phyloP scores from a whole-genome alignment of 2,888 invertebrate genomes.

The Limnephilus rhombicus region DNA sequence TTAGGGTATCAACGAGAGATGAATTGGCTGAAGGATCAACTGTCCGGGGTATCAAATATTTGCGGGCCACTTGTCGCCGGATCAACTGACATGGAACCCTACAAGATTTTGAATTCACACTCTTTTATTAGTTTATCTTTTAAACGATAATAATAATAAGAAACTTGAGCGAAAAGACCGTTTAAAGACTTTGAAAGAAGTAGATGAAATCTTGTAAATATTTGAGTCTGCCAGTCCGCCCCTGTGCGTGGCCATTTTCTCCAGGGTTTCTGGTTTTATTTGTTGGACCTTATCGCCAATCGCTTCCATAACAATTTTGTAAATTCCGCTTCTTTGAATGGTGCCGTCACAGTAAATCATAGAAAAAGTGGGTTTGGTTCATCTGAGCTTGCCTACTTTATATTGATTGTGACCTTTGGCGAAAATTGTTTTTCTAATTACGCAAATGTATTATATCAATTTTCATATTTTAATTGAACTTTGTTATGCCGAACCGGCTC shows the following conservation, averaged over 20 bases:
- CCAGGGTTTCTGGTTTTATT: not conserved
- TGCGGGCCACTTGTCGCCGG: too few relatives aligned
- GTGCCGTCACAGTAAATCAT: slow-evolving; percentile 31
- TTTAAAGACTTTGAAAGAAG: too few relatives aligned
- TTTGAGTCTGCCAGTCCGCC: not conserved
- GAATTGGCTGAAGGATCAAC: too few relatives aligned
- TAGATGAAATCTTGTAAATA: too few relatives aligned
- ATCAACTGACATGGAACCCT: too few relatives aligned
- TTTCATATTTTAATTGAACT: not conserved
- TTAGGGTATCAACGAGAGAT: too few relatives aligned
- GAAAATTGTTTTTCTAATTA: not conserved
- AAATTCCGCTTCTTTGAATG: slow-evolving; percentile 22
- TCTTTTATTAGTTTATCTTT: too few relatives aligned
- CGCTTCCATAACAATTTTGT: slow-evolving; percentile 2
- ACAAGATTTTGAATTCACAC: too few relatives aligned
- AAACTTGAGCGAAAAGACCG: too few relatives aligned
- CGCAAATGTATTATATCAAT: not conserved
- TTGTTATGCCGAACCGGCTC: too few relatives aligned
- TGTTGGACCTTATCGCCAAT: slow-evolving; percentile 15
- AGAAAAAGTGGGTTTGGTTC: not conserved
- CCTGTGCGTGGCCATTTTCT: not conserved
- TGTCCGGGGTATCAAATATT: too few relatives aligned
- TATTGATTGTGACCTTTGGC: not conserved
- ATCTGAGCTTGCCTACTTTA: not conserved
- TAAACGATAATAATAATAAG: too few relatives aligned